These are phyloP conservation scores for Pycnonotus jocosus DNA, from an alignment of 2,113 vertebrate species.

Conservation along the genomic window DNA sequence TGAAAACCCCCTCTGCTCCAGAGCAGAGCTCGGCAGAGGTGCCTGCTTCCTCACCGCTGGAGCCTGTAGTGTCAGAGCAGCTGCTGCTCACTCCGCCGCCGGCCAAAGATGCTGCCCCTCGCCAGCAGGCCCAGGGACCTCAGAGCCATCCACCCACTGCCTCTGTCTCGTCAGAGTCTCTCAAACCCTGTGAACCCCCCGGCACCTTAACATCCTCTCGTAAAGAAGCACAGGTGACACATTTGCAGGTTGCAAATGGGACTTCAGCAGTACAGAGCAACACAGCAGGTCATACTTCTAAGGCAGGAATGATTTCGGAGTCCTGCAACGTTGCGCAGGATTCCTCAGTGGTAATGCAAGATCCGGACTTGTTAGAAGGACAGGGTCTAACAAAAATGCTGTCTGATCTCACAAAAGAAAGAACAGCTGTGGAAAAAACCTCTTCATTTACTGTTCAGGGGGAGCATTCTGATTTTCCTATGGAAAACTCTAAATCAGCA, in stretches of 20 bases:
- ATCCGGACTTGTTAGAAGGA: conserved; percentile 64
- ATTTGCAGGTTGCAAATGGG: conserved; percentile 45
- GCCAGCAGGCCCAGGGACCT: conserved; percentile 8
- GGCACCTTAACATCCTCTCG: background rate
- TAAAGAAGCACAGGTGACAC: conserved; percentile 17
- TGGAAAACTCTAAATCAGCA: conserved; percentile 60
- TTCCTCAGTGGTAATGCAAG: conserved; percentile 56
- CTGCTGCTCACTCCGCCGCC: background rate
- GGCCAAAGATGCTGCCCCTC: conserved; percentile 42
- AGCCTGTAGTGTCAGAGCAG: conserved; percentile 33
- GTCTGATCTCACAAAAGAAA: conserved; percentile 69
- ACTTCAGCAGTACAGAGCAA: conserved; percentile 32
- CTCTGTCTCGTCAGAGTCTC: conserved; percentile 18
- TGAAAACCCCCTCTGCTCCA: background rate
- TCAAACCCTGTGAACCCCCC: conserved; percentile 6
- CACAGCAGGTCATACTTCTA: conserved; percentile 16
- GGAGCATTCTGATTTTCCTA: conserved; percentile 61
- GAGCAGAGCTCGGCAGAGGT: background rate
- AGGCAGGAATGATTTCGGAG: conserved; percentile 27
- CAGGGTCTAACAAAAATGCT: conserved; percentile 73
- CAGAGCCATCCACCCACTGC: conserved; percentile 2
- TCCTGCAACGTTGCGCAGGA: conserved; percentile 20
- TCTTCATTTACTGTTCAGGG: conserved; percentile 57
- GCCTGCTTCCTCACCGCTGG: background rate
- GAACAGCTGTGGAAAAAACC: conserved; percentile 48